Evolutionary conservation across 1,140 invertebrate species (phyloP).

Genomic region (Papilio polyxenes): DNA sequence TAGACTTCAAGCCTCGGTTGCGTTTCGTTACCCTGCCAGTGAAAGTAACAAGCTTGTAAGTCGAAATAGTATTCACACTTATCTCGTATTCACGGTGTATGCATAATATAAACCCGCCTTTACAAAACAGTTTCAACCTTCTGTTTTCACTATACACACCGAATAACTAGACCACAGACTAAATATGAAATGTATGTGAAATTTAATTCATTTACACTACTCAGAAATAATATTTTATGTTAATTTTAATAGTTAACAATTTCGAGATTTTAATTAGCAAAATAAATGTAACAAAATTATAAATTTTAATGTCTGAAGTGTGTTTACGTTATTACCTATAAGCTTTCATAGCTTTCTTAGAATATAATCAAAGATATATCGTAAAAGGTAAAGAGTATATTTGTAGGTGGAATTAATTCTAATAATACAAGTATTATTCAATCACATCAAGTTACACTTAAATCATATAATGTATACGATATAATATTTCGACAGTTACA

Average conservation of each 20-base stretch:
- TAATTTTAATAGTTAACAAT: not conserved
- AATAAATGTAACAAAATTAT: not conserved
- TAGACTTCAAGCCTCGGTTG: not conserved
- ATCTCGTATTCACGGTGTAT: slow-evolving; percentile 39
- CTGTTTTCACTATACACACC: slow-evolving; percentile 32
- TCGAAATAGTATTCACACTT: slow-evolving; percentile 37
- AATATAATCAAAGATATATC: not conserved
- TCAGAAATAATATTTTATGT: slow-evolving; percentile 5
- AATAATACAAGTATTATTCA: not conserved
- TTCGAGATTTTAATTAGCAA: not conserved
- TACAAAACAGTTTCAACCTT: slow-evolving; percentile 37
- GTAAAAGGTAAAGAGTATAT: not conserved
- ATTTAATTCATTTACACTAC: slow-evolving; percentile 25
- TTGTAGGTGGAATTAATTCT: not conserved
- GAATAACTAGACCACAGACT: slow-evolving; percentile 28
- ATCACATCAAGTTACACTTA: not conserved
- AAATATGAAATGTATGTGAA: slow-evolving; percentile 26
- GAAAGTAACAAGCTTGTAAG: slow-evolving; percentile 34
- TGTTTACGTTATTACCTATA: not conserved
- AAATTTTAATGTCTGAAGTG: not conserved
- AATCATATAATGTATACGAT: no score
- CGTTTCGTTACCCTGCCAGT: slow-evolving; percentile 21
- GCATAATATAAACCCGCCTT: slow-evolving; percentile 38
- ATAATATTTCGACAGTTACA: no score
- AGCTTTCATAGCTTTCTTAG: not conserved